Evolutionary conservation across 2,113 vertebrate genomes (phyloP), one percentile per base, ranked within the genome.

Genomic region (Ivindomyrus marchei): DNA sequence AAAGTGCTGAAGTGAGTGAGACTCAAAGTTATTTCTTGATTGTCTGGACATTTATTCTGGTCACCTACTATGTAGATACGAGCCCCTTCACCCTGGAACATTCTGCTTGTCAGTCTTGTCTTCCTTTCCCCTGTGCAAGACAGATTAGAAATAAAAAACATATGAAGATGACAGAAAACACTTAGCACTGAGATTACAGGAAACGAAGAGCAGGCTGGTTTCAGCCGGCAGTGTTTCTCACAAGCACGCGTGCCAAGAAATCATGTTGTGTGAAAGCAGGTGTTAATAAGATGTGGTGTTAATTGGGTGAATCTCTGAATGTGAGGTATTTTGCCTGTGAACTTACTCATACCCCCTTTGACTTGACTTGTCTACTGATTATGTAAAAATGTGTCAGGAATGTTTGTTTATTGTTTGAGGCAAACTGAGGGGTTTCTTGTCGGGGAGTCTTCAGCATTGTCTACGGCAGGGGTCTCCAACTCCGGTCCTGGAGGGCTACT

Each of bases 281-380:
- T 88, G 58, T 88, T 88, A 70, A 88, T 88, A 47, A 70, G 10
- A n/a, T 24, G 39, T 15, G 58, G 88, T 70, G 87, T 87, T 49
- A 86, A 87, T 87, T 87, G 42, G 87, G 52, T 46, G 56, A 88
- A 88, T 45, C 53, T 62, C 17, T 45, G 53, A 39, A 46, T 21
- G 8, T 24, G 87, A 88, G 24, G n/a, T 56, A 19, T 53, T 27
- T 49, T 13, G 9, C 84, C 84, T 49, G 45, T 49, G 19, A n/a
- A 47, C n/a, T 86, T 86, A 46, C 7, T 49, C 42, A 27, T 50
- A 50, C 10, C n/a, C n/a, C 62, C 27, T 70, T 70, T 70, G 62
- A 70, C 62, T 70, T 70, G 62, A 70, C n/a, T 31, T 70, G 27
- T 70, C 62, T 70, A 31, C 62, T 85, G 83, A 85, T n/a, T 46